Evolutionary conservation across 2,113 vertebrate genomes (phyloP).

Genomic region (Pampusana beccarii): DNA sequence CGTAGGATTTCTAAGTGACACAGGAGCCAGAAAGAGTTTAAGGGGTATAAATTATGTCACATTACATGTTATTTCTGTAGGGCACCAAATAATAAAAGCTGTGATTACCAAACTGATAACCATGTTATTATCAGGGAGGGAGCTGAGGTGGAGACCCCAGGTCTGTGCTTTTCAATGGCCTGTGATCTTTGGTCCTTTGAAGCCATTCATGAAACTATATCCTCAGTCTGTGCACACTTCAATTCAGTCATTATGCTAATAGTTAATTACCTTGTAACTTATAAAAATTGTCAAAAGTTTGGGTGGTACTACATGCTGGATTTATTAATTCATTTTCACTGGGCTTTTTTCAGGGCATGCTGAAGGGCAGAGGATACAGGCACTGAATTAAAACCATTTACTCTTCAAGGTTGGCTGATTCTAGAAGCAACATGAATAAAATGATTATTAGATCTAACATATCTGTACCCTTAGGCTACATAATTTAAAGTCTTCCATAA

Average conservation of each 20-base stretch:
- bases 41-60: neutral
- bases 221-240: neutral
- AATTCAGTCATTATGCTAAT: neutral
- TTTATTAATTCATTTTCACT: neutral
- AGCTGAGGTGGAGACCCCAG: neutral
- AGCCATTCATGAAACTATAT: neutral
- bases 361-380: neutral
- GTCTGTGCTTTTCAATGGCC: neutral
- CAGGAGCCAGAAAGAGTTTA: neutral
- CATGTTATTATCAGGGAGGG: neutral
- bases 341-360: neutral
- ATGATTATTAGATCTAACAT: neutral
- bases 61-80: neutral
- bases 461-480: neutral
- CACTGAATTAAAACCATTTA: neutral
- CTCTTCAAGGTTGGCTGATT: neutral
- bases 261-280: neutral
- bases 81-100: neutral
- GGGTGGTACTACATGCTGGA: neutral
- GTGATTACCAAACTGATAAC: neutral
- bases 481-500: conserved; percentile 19
- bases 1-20: neutral
- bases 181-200: neutral
- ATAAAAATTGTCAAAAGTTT: neutral
- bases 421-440: neutral